Percentiles rank a stretch among this genome's conserved stretches.
Evolutionary conservation across 1,140 invertebrate genomes (phyloP).

Genomic region (Apis cerana): DNA sequence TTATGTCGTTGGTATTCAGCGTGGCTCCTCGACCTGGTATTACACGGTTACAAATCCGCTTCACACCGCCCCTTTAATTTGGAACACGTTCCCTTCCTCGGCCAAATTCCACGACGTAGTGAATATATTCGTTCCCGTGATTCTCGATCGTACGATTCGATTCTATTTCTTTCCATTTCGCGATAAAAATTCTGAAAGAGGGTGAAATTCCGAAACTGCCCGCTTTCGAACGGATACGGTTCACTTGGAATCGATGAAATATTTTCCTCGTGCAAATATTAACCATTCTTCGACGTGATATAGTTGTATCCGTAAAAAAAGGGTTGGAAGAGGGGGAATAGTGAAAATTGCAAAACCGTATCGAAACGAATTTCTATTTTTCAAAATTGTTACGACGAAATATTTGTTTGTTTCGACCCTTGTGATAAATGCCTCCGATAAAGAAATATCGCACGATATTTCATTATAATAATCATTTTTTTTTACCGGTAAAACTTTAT

Average conservation of each 20-base stretch:
- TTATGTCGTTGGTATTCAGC: slow-evolving; percentile 37
- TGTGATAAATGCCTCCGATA: background rate
- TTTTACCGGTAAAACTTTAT: background rate
- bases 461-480: background rate
- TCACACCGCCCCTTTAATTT: slow-evolving; percentile 24
- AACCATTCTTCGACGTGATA: background rate
- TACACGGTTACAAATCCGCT: slow-evolving; percentile 38
- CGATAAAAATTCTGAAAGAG: background rate
- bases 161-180: too few species aligned
- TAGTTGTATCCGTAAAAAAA: background rate
- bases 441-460: background rate
- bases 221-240: background rate
- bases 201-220: background rate
- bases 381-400: background rate
- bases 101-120: background rate
- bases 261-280: slow-evolving; percentile 10
- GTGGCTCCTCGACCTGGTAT: background rate
- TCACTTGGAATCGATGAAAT: background rate
- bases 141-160: too few species aligned
- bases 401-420: background rate
- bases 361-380: background rate
- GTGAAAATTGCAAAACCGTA: background rate
- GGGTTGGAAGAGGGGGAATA: background rate
- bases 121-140: background rate
- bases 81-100: background rate